A percentile compares a stretch with the other conserved stretches of the same genome.
phyloP scores from a whole-genome alignment of 2,113 vertebrate genomes.

The Paramormyrops kingsleyae region DNA sequence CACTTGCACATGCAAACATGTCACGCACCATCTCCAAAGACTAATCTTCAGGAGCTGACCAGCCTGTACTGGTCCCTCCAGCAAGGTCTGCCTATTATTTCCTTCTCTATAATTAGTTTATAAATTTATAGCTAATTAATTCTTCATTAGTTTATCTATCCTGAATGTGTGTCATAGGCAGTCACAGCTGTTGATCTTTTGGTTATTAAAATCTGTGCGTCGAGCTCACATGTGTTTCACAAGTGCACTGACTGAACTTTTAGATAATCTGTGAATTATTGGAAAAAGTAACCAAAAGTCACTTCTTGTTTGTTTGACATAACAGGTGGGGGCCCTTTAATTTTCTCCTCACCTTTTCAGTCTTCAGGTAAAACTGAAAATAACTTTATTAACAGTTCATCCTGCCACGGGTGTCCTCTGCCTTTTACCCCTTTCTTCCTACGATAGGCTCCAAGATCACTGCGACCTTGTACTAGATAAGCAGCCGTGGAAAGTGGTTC shows the following conservation, averaged over 20 bases:
- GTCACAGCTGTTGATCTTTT: not conserved
- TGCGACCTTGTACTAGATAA: not conserved
- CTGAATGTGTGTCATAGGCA: not conserved
- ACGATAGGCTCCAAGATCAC: not conserved
- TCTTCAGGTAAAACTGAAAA: not conserved
- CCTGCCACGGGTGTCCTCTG: not conserved
- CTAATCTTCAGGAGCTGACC: not conserved
- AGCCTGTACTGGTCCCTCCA: not conserved
- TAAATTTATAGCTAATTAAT: conserved; percentile 1
- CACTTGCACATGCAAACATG: not conserved
- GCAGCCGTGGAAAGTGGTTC: not conserved
- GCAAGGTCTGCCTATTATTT: conserved; percentile 1
- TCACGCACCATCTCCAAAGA: not conserved
- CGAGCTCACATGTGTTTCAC: not conserved
- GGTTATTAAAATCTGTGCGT: not conserved
- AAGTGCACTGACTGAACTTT: not conserved
- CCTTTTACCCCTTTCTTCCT: not conserved
- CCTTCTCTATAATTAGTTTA: not conserved
- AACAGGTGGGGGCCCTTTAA: not conserved
- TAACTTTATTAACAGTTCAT: not conserved
- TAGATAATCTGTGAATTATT: not conserved
- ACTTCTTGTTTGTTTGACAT: not conserved
- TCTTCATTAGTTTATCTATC: not conserved
- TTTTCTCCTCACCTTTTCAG: not conserved
- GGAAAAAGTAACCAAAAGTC: not conserved